Percentiles rank a stretch among this genome's conserved stretches.
phyloP scores from a whole-genome alignment of 2,113 vertebrate genomes.

The Suricata suricatta region DNA sequence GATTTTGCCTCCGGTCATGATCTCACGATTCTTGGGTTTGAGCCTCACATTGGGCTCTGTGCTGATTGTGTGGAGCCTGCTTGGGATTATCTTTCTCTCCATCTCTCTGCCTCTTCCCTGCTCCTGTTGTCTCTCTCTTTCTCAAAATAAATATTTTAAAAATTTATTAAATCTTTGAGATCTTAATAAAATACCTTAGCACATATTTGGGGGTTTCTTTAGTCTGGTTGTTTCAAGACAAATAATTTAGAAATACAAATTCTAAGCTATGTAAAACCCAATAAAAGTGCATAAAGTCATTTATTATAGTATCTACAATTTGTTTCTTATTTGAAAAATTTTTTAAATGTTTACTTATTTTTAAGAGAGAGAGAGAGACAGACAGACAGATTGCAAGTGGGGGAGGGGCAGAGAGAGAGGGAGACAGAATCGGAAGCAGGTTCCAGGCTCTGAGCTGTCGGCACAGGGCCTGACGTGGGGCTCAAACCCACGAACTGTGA shows the following conservation, averaged over 20 bases:
- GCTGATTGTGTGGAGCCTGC: too few species aligned
- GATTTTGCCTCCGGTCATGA: background rate
- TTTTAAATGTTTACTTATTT: too few species aligned
- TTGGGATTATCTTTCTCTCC: too few species aligned
- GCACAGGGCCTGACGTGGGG: too few species aligned
- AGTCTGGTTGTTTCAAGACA: background rate
- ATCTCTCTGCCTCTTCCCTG: background rate
- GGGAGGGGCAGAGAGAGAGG: too few species aligned
- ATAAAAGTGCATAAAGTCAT: background rate
- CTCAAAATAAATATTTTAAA: background rate
- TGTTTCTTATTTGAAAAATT: background rate
- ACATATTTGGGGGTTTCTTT: background rate
- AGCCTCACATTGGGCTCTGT: background rate
- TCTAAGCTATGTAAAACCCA: background rate
- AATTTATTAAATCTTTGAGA: background rate
- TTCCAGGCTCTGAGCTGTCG: too few species aligned
- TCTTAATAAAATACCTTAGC: background rate
- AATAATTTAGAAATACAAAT: constrained; percentile 11
- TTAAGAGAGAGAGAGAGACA: too few species aligned
- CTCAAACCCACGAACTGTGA: too few species aligned
- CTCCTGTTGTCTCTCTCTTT: background rate
- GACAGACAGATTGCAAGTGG: too few species aligned
- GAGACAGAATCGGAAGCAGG: too few species aligned
- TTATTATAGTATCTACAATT: constrained; percentile 3
- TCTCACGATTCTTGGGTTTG: background rate